phyloP scores from a whole-genome alignment of 2,113 vertebrate species.

The Ploceus nigricollis region DNA sequence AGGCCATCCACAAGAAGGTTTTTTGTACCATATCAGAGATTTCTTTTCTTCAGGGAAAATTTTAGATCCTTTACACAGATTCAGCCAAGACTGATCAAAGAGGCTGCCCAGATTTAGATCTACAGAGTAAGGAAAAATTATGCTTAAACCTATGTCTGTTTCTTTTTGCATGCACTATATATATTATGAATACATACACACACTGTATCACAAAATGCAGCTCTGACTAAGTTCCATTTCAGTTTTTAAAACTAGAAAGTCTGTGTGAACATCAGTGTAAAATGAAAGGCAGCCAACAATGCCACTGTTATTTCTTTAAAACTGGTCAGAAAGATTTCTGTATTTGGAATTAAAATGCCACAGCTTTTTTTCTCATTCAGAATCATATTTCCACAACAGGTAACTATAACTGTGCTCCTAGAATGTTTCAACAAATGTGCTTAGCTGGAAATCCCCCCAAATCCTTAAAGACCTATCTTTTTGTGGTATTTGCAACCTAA shows the following conservation, averaged over 20 bases:
- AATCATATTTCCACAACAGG: background rate
- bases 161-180: background rate
- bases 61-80: background rate
- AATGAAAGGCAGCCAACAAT: background rate
- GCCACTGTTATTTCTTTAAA: background rate
- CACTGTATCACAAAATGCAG: background rate
- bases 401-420: background rate
- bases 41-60: background rate
- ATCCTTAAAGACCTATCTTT: background rate
- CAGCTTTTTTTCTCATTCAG: background rate
- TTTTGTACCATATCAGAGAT: background rate
- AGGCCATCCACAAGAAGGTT: accelerated
- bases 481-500: background rate
- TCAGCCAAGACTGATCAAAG: background rate
- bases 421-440: background rate
- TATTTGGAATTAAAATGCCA: background rate
- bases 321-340: background rate
- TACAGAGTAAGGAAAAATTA: background rate
- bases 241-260: background rate
- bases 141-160: background rate
- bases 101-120: background rate
- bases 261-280: background rate
- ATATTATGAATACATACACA: background rate
- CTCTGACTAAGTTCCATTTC: background rate
- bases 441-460: background rate